Conservation (phyloP, 2,113 vertebrate species). For the Leucoraja erinaceus region DNA sequence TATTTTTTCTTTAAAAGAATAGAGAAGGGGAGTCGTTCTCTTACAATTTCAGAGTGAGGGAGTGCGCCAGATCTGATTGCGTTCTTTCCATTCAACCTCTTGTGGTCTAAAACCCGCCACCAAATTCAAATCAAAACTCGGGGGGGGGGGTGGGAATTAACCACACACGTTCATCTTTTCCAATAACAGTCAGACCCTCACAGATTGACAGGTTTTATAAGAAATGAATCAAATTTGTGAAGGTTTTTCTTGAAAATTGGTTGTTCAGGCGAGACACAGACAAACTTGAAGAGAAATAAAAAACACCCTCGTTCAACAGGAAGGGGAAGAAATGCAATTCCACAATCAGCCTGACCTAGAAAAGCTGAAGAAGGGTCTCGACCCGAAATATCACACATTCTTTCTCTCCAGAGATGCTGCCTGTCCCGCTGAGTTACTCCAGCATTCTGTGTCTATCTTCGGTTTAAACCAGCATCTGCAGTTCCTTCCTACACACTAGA, state of each 20-base stretch:
- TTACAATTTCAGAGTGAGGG: not conserved
- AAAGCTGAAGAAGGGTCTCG: not conserved
- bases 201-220: constrained; percentile 28
- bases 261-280: constrained; percentile 7
- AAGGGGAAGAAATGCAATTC: not conserved
- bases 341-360: not conserved
- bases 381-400: too few species aligned
- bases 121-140: constrained; percentile 31
- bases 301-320: not conserved
- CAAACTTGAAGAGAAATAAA: constrained; percentile 23
- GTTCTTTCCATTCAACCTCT: constrained; percentile 32
- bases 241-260: constrained; percentile 33
- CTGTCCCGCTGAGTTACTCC: too few species aligned
- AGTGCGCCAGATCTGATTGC: not conserved
- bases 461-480: too few species aligned
- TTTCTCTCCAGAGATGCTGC: too few species aligned
- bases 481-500: not conserved
- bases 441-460: too few species aligned
- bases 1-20: not conserved
- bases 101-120: constrained; percentile 11
- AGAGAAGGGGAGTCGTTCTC: not conserved
- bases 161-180: constrained; percentile 32
- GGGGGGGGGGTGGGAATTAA: constrained; percentile 31
- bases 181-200: constrained; percentile 36
- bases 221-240: constrained; percentile 37